Evolutionary conservation across 2,113 vertebrate species (phyloP), one percentile per base, ranked within the genome.

Genomic region (Sakesphorus luctuosus): DNA sequence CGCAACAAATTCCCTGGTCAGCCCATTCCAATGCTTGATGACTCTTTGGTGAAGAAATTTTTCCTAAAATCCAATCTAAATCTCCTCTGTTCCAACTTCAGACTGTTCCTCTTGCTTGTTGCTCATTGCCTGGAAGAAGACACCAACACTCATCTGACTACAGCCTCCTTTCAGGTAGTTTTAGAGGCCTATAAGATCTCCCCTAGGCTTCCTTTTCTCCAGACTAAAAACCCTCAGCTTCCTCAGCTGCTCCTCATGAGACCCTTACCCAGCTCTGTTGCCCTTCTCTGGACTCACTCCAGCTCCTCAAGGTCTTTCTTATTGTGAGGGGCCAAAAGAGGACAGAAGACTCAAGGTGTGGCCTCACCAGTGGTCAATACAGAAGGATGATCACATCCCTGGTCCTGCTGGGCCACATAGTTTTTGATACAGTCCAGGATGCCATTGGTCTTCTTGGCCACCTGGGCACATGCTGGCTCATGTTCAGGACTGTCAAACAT

Each of bases 41-140:
- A n/a, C 1, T 0, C 6, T 31, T 12, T 3, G 4, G 17, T n/a
- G 21, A 47, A 44, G 5, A 72, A 36, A 0, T 56, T n/a, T 56
- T 61, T 87, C 49, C 10, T 61, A 21, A 75, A n/a, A 31, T 28
- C 14, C 14, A 55, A 2, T 8, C 11, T 43, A 53, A 79, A 36
- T 6, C 7, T 87, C 7, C n/a, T 11, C 10, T 67, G 8, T 10
- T 3, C 3, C 23, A 56, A 2, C 25, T 31, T 75, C 21, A 83
- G 21, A 10, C 7, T 13, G 1, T 49, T 74, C 11, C 7, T 55
- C 13, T 91, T 19, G 3, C 36, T 8, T 73, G 9, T 49, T 7
- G 2, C 24, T n/a, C 10, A 11, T 10, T 56, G 5, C 10, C 17
- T 46, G 46, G n/a, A 28, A 68, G 7, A 53, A 58, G 18, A 49